Percentiles rank a stretch among this genome's conserved stretches.
phyloP scores from a whole-genome alignment of 2,113 vertebrate species.

The Cyanoliseus patagonus region DNA sequence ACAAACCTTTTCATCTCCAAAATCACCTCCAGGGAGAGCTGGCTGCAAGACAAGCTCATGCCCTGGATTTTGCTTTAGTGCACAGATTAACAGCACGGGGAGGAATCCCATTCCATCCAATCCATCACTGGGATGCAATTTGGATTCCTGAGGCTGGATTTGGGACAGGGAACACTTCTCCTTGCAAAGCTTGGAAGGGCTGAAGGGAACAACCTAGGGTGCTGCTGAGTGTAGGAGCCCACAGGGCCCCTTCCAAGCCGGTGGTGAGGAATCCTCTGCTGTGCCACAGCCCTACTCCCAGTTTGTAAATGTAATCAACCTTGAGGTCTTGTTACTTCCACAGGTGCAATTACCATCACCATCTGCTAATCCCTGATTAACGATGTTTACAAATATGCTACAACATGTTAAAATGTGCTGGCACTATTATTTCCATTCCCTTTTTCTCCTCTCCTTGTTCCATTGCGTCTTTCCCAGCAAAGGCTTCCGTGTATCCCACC shows the following conservation, averaged over 20 bases:
- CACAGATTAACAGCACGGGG: fast-evolving
- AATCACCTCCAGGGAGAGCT: fast-evolving
- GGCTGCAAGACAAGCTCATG: not conserved
- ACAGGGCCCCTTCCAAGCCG: not conserved
- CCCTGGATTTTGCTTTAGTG: not conserved
- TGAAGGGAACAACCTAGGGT: not conserved
- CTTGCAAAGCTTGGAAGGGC: no score
- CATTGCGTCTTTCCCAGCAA: not conserved
- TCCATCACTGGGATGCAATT: fast-evolving
- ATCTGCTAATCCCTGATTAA: conserved; percentile 96
- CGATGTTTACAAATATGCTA: conserved; percentile 88
- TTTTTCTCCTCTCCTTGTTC: not conserved
- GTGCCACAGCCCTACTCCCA: conserved; percentile 53
- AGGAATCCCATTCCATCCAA: not conserved
- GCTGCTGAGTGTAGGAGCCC: not conserved
- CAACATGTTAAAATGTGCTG: conserved; percentile 54
- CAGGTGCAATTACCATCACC: conserved; percentile 91
- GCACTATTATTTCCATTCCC: not conserved
- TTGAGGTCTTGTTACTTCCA: conserved; percentile 87
- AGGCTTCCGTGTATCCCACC: not conserved
- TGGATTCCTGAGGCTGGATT: not conserved
- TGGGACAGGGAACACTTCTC: not conserved
- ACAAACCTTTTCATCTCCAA: not conserved
- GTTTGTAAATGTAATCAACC: conserved; percentile 89
- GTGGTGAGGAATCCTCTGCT: not conserved